These are phyloP conservation scores for Baronia brevicornis DNA, from an alignment of 2,888 invertebrate species.

Conservation along the genomic window DNA sequence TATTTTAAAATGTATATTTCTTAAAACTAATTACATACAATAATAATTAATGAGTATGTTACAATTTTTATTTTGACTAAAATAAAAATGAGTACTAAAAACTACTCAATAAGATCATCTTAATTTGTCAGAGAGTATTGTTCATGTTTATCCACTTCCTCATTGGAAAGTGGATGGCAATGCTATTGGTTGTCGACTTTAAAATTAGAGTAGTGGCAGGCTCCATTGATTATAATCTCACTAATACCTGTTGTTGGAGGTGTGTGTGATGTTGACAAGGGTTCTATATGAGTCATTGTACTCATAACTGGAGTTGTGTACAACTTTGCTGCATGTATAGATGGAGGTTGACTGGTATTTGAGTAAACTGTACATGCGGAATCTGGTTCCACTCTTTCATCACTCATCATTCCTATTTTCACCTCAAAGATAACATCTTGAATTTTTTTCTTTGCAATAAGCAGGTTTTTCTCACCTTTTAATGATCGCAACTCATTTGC, in stretches of 20 bases:
- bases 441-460: conserved; percentile 76
- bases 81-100: not conserved
- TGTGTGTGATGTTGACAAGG: conserved; percentile 37
- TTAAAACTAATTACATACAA: not conserved
- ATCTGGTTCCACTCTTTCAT: conserved; percentile 38
- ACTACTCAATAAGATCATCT: not conserved
- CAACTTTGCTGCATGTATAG: conserved; percentile 45
- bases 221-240: conserved; percentile 59
- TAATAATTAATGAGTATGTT: not conserved
- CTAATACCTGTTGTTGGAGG: conserved; percentile 51
- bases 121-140: conserved; percentile 28
- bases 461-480: conserved; percentile 70
- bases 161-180: conserved; percentile 52
- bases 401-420: conserved; percentile 73
- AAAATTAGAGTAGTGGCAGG: conserved; percentile 61
- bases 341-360: conserved; percentile 31
- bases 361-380: conserved; percentile 42
- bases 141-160: conserved; percentile 54
- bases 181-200: conserved; percentile 65
- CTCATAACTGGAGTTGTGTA: conserved; percentile 47
- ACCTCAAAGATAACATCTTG: conserved; percentile 77
- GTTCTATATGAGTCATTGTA: conserved; percentile 48
- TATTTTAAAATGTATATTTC: too few species aligned
- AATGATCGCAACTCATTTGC: conserved; percentile 76
- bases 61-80: not conserved